Base-by-base conservation (phyloP, 2,888 invertebrate species). In the Archips crataeganus region DNA sequence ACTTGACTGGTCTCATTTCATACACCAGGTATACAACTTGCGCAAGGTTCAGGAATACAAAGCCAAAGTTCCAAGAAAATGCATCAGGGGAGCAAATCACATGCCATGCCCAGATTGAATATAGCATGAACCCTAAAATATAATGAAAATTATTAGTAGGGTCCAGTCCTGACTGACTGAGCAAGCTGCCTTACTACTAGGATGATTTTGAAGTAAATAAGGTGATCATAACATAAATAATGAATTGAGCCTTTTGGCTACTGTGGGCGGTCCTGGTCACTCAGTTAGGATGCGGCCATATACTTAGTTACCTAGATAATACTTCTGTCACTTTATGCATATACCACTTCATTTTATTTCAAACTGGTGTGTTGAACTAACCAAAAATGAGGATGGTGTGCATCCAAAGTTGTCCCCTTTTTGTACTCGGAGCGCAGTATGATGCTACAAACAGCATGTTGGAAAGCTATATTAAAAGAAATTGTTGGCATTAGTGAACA, bases 91-190 rank as follows among this genome's bases (percentile, higher is more conserved):
- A 97, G 84, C 98, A 98, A 75, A 98, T 97, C 36, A 98, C 96
- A 82, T 97, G 97, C 98, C 98, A 98, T n/a, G 98, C 97, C 98
- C 98, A 98, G 71, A 97, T 96, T 0, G 97, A 97, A 87, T 97
- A 96, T 77, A 98, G 88, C 95, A 98, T 95, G 85, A 97, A 97
- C 39, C 97, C 98, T 98, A 84, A 39, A 54, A 54, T n/a, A n/a
- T 6, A 6, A n/a, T n/a, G n/a, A 49, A 49, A 49, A n/a, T n/a
- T 49, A n/a, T 49, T n/a, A 49, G 49, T 3, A 13, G 1, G 5
- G 49, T n/a, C n/a, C 3, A 2, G n/a, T 49, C n/a, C 49, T n/a
- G 5, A n/a, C 49, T n/a, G 5, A n/a, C n/a, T 49, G 49, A 49
- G n/a, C 49, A 13, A n/a, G 6, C 2, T 0, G 45, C 23, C 23